phyloP scores from a whole-genome alignment of 2,888 invertebrate genomes.

The Andrena trimmerana region DNA sequence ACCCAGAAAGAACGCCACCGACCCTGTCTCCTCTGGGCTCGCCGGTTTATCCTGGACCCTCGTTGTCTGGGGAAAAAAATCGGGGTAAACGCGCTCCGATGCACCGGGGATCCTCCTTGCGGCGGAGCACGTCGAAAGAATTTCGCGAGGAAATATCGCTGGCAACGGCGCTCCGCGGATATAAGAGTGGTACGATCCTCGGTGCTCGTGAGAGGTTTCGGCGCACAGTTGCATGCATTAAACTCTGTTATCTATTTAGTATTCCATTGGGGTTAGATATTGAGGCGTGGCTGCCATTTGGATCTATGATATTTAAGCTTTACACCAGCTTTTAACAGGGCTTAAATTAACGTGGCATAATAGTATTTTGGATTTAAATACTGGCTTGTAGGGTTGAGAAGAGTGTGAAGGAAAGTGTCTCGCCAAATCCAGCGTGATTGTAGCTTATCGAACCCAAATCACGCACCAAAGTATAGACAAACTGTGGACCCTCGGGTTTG shows the following conservation, averaged over 20 bases:
- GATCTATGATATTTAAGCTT: no score
- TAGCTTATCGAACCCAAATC: not conserved
- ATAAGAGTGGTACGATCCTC: no score
- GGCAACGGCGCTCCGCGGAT: no score
- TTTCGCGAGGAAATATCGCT: not conserved
- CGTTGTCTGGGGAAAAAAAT: constrained; percentile 20
- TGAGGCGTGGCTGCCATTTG: no score
- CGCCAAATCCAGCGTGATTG: not conserved
- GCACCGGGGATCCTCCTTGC: not conserved
- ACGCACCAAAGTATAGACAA: not conserved
- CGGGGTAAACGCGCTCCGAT: constrained; percentile 15
- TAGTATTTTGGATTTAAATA: no score
- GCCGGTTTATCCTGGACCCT: constrained; percentile 35
- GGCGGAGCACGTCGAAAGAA: constrained; percentile 1
- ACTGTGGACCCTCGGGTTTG: not conserved
- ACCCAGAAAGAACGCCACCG: constrained; percentile 44
- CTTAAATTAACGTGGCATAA: no score
- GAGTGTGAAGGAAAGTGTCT: not conserved
- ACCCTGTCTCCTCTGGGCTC: constrained; percentile 23
- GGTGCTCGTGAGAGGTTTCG: no score
- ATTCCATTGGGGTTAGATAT: no score
- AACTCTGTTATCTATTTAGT: no score
- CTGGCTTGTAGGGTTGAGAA: no score
- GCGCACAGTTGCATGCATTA: no score
- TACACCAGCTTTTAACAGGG: no score